Evolutionary conservation across 2,797 vertebrate species (phyloP).

Genomic region (Macropus fuliginosus): DNA sequence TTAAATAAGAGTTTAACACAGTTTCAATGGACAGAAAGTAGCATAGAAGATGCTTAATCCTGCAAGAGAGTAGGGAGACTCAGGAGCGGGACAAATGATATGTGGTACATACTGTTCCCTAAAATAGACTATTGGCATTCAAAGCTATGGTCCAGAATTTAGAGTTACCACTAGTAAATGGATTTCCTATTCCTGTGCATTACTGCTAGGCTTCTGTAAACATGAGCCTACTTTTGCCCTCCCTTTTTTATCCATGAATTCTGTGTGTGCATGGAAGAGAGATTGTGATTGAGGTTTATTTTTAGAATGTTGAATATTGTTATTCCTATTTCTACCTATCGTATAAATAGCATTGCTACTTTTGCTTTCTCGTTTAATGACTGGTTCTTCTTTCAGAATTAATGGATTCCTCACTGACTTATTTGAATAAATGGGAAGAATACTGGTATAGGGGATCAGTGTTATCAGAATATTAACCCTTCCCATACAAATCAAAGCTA

Average conservation of each 20-base stretch:
- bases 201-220: not conserved
- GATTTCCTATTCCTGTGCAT: not conserved
- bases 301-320: not conserved
- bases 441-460: not conserved
- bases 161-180: not conserved
- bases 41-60: not conserved
- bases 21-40: not conserved
- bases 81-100: not conserved
- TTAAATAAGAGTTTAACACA: not conserved
- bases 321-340: not conserved
- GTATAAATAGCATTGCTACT: not conserved
- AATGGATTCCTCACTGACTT: not conserved
- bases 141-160: not conserved
- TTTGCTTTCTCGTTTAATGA: not conserved
- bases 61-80: not conserved
- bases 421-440: not conserved
- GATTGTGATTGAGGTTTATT: not conserved
- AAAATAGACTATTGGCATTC: not conserved
- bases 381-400: not conserved
- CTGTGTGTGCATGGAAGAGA: not conserved
- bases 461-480: too few species aligned
- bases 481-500: too few species aligned
- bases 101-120: not conserved
- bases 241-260: not conserved
- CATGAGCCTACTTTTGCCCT: not conserved